These are phyloP conservation scores for Syngnathoides biaculeatus DNA, from an alignment of 2,113 vertebrate genomes.

Conservation along the genomic window DNA sequence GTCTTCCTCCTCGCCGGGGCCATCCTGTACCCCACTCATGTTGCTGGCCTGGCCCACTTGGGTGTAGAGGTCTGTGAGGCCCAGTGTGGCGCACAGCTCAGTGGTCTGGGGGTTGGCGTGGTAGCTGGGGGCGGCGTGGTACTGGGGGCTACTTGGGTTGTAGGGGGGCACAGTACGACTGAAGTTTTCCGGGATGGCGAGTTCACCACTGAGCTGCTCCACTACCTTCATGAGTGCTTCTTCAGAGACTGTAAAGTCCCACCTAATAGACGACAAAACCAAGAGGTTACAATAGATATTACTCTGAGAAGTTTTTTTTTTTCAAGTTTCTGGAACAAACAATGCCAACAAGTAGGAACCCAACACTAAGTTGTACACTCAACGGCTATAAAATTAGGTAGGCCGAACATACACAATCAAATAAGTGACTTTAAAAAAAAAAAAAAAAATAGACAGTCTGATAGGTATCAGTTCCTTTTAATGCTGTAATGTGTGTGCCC, in stretches of 20 bases:
- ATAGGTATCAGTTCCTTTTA: not conserved
- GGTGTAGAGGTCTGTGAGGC: slow-evolving; percentile 85
- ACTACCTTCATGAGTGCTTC: slow-evolving; percentile 82
- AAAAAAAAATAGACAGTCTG: too few species aligned
- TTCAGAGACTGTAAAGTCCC: slow-evolving; percentile 89
- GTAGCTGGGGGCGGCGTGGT: slow-evolving; percentile 68
- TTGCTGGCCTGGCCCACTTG: slow-evolving; percentile 69
- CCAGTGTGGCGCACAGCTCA: slow-evolving; percentile 86
- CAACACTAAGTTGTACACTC: not conserved
- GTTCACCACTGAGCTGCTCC: slow-evolving; percentile 79
- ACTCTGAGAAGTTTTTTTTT: not conserved
- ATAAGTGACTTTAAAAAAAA: too few species aligned
- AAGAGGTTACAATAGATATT: not conserved
- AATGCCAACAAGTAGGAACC: not conserved
- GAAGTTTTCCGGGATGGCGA: slow-evolving; percentile 87
- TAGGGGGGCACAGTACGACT: slow-evolving; percentile 78
- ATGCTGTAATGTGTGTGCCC: too few species aligned
- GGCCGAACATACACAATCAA: not conserved
- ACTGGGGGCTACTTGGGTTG: slow-evolving; percentile 78
- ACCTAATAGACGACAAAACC: slow-evolving; percentile 68
- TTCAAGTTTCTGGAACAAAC: not conserved
- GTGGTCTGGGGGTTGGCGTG: slow-evolving; percentile 90
- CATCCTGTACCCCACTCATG: slow-evolving; percentile 40
- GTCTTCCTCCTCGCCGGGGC: slow-evolving; percentile 69
- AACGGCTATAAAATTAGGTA: not conserved